These are phyloP conservation scores for Chrysemys picta DNA, from an alignment of 2,113 vertebrate genomes.

Conservation along the genomic window DNA sequence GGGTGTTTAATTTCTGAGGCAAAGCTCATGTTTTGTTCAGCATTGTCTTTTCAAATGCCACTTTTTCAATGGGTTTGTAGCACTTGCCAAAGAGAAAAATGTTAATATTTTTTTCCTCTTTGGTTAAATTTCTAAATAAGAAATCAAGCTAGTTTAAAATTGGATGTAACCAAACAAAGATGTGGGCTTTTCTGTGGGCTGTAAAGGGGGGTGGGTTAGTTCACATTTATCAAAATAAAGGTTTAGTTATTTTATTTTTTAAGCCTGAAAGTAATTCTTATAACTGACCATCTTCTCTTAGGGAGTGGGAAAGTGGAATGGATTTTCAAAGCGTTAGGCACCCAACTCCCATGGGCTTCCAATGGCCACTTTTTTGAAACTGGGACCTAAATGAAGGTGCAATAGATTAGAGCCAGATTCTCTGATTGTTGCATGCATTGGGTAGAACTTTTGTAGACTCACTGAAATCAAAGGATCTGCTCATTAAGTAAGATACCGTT, in stretches of 20 bases:
- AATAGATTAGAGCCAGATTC: conserved; percentile 43
- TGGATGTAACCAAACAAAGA: not conserved
- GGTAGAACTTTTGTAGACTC: conserved; percentile 57
- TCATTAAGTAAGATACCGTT: conserved; percentile 50
- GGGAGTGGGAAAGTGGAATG: not conserved
- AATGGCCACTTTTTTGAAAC: conserved; percentile 30
- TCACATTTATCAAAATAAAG: conserved; percentile 19
- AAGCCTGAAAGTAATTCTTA: not conserved
- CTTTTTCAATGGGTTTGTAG: not conserved
- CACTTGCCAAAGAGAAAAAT: conserved; percentile 1
- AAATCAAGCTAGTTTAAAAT: conserved; percentile 47
- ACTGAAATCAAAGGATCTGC: conserved; percentile 62
- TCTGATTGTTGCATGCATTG: conserved; percentile 48
- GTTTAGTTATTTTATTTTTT: not conserved
- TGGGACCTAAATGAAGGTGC: conserved; percentile 34
- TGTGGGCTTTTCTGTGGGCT: not conserved
- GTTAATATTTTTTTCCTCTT: not conserved
- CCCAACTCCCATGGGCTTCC: conserved; percentile 12
- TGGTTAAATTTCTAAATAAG: conserved; percentile 20
- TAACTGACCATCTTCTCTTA: conserved; percentile 18
- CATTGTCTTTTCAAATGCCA: conserved; percentile 1
- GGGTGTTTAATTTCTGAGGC: not conserved
- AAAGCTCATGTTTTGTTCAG: not conserved
- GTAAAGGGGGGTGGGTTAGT: not conserved
- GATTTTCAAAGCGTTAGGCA: not conserved